Conservation (phyloP, 2,797 vertebrate genomes). For the Phyllotis vaccarum region DNA sequence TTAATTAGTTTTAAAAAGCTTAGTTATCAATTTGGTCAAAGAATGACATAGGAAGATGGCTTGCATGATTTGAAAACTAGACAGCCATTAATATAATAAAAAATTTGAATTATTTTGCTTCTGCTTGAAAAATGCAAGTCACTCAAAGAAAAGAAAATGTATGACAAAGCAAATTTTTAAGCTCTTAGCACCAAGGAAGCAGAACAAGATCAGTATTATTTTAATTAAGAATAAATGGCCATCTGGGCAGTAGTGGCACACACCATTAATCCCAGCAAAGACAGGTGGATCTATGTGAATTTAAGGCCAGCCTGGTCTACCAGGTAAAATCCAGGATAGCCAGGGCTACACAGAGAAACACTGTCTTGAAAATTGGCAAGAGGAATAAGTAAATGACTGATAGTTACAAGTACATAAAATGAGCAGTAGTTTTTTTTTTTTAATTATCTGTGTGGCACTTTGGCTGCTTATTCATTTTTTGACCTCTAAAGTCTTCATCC, state of each 20-base stretch:
- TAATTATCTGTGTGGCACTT: background rate
- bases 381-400: background rate
- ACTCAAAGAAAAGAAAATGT: too few species aligned
- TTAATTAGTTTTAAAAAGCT: background rate
- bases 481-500: background rate
- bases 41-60: background rate
- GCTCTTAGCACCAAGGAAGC: too few species aligned
- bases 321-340: too few species aligned
- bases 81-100: background rate
- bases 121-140: too few species aligned
- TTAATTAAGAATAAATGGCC: background rate
- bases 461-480: background rate
- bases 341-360: too few species aligned
- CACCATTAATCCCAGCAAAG: too few species aligned
- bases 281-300: too few species aligned
- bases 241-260: background rate
- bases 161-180: background rate
- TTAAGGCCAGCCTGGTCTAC: too few species aligned
- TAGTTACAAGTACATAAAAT: background rate
- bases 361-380: too few species aligned
- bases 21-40: background rate
- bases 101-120: background rate
- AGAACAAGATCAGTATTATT: background rate
- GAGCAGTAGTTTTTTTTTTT: background rate
- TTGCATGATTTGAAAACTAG: background rate